Percentiles rank a stretch among this genome's conserved stretches.
Evolutionary conservation across 2,888 invertebrate species (phyloP).

Genomic region (Pemphredon lugubris): DNA sequence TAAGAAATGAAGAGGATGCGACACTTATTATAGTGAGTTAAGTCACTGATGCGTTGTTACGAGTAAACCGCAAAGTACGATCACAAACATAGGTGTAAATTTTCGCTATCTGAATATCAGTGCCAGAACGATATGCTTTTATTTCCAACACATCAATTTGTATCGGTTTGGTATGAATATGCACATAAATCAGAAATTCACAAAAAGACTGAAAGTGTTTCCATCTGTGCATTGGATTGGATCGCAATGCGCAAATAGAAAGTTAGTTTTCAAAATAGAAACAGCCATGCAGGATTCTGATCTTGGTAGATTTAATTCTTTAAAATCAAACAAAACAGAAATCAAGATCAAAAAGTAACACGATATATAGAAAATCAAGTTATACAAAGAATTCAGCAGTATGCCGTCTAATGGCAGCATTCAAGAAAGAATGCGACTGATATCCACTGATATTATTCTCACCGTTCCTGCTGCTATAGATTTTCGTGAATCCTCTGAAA

Average conservation of each 20-base stretch:
- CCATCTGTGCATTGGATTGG: constrained; percentile 4
- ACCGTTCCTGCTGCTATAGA: constrained; percentile 87
- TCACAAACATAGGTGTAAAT: not conserved
- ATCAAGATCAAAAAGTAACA: constrained; percentile 13
- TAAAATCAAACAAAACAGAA: constrained; percentile 8
- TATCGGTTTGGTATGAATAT: too few species aligned
- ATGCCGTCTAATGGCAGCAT: constrained; percentile 33
- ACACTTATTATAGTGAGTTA: too few species aligned
- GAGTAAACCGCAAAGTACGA: too few species aligned
- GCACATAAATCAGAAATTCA: constrained; percentile 2
- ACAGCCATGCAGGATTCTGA: constrained; percentile 14
- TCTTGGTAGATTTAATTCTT: constrained; percentile 12
- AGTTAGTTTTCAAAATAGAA: not conserved
- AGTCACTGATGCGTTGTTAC: too few species aligned
- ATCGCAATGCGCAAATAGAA: not conserved
- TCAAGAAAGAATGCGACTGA: constrained; percentile 7
- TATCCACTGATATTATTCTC: constrained; percentile 65
- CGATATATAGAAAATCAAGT: not conserved
- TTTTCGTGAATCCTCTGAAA: constrained; percentile 86
- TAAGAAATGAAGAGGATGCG: too few species aligned
- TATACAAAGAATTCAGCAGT: constrained; percentile 32
- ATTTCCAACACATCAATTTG: constrained; percentile 11
- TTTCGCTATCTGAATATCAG: too few species aligned
- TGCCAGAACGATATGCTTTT: not conserved
- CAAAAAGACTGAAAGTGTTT: too few species aligned